Evolutionary conservation across 1,140 invertebrate species (phyloP).

Genomic region (Drosophila lacteicornis): DNA sequence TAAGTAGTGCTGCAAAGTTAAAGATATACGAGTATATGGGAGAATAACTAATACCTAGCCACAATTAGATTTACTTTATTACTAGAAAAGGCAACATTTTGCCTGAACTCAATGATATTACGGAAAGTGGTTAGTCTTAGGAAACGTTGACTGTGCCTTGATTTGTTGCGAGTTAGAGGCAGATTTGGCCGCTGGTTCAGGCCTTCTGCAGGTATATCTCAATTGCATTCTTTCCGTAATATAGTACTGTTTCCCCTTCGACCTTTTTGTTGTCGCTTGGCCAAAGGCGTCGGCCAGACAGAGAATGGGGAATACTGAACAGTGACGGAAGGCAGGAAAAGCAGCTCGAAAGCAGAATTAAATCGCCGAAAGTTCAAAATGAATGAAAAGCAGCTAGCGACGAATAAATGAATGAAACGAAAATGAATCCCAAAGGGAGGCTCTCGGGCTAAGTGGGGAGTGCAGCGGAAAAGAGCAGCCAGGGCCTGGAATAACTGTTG

Average conservation of each 20-base stretch:
- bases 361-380: conserved; percentile 76
- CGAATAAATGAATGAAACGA: conserved; percentile 80
- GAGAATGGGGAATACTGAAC: conserved; percentile 22
- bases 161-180: background rate
- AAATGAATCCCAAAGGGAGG: conserved; percentile 68
- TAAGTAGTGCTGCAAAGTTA: too few relatives aligned
- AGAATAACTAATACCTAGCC: too few relatives aligned
- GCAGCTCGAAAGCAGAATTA: conserved; percentile 72
- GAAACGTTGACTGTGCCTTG: conserved; percentile 1
- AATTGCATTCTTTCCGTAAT: conserved; percentile 50
- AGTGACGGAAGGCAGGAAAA: conserved; percentile 21
- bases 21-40: too few relatives aligned
- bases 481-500: conserved; percentile 60
- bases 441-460: conserved; percentile 7
- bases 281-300: conserved; percentile 49
- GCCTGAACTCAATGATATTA: background rate
- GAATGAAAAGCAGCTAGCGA: conserved; percentile 67
- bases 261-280: conserved; percentile 38
- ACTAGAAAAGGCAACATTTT: background rate
- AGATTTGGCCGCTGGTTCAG: background rate
- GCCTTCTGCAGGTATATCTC: conserved; percentile 28
- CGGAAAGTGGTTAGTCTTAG: background rate
- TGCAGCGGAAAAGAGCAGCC: conserved; percentile 57
- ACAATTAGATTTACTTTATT: background rate
- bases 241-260: conserved; percentile 17